Evolutionary conservation across 2,888 invertebrate genomes (phyloP).

Genomic region (Agrypnus murinus): DNA sequence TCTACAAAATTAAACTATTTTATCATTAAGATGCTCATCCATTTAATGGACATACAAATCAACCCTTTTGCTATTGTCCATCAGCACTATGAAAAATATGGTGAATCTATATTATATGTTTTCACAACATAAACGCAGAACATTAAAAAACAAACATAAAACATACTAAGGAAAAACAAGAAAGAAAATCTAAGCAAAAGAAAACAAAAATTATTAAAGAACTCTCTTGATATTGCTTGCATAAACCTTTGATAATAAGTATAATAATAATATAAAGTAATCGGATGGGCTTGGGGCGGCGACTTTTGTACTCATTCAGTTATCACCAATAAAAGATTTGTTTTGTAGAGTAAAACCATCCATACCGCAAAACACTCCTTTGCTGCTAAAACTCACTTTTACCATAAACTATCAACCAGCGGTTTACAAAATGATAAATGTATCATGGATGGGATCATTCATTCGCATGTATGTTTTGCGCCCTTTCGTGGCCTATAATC

Average conservation of each 20-base stretch:
- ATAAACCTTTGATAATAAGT: slow-evolving; percentile 67
- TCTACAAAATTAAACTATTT: too few relatives aligned
- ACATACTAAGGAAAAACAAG: too few relatives aligned
- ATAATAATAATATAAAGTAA: slow-evolving; percentile 64
- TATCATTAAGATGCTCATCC: too few relatives aligned
- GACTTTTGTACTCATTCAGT: slow-evolving; percentile 71
- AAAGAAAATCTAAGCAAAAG: slow-evolving; percentile 40
- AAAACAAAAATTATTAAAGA: slow-evolving; percentile 61
- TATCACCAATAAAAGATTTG: slow-evolving; percentile 65
- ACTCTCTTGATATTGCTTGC: slow-evolving; percentile 67
- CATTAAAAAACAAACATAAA: too few relatives aligned
- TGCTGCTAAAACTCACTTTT: slow-evolving; percentile 16
- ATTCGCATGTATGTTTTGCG: slow-evolving; percentile 29
- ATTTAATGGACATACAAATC: too few relatives aligned
- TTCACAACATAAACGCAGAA: too few relatives aligned
- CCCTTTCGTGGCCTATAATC: slow-evolving; percentile 25
- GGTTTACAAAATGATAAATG: slow-evolving; percentile 18
- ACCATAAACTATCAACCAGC: slow-evolving; percentile 8
- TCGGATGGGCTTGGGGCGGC: slow-evolving; percentile 62
- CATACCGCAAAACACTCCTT: slow-evolving; percentile 31
- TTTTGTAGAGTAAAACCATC: slow-evolving; percentile 65
- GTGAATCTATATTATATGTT: too few relatives aligned
- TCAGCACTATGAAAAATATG: too few relatives aligned
- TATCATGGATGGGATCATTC: slow-evolving; percentile 7
- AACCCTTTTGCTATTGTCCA: too few relatives aligned